Base-by-base conservation (phyloP, 2,113 vertebrate species). In the Piprites chloris region DNA sequence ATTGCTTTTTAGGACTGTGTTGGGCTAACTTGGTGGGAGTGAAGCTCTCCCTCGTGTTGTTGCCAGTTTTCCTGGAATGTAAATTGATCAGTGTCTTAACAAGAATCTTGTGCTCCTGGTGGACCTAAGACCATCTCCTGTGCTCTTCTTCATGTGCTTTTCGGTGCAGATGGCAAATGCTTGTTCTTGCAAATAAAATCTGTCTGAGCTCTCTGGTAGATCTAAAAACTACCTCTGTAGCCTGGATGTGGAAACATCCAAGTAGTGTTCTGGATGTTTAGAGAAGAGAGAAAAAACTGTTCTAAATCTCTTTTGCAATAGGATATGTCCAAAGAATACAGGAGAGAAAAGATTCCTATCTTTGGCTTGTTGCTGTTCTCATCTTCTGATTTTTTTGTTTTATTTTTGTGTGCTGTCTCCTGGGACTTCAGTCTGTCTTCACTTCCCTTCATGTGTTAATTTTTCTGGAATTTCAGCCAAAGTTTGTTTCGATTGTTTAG, bases 11-110 rank as follows among this genome's bases (percentile, higher is more conserved):
- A 35, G 35, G 35, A 11, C 1, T 6, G 19, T 23, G 12, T 56
- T n/a, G 35, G 32, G 19, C 39, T 93, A 21, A 53, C 7, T 69
- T 53, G 15, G 9, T 67, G 20, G 42, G n/a, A 52, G 9, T 82
- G 62, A 20, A 22, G 9, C 44, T 82, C 17, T 81, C 8, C 12
- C 5, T 37, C 1, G 0, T 37, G 18, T 52, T 73, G 24, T 32
- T 91, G 41, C 30, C 19, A 39, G 23, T n/a, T 77, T n/a, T 77
- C 63, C 17, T 71, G 28, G 28, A 58, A 71, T 63, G 46, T 74
- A 46, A 78, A 50, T 65, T 30, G 69, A 27, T 49, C 8, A 3
- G 11, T 13, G 2, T 47, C 5, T 2, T 46, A 35, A 46, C 0
- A 5, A 81, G 42, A n/a, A 23, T 58, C 0, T 1, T 13, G 46